Evolutionary conservation across 2,888 invertebrate species (phyloP).

Genomic region (Aethes cnicana): DNA sequence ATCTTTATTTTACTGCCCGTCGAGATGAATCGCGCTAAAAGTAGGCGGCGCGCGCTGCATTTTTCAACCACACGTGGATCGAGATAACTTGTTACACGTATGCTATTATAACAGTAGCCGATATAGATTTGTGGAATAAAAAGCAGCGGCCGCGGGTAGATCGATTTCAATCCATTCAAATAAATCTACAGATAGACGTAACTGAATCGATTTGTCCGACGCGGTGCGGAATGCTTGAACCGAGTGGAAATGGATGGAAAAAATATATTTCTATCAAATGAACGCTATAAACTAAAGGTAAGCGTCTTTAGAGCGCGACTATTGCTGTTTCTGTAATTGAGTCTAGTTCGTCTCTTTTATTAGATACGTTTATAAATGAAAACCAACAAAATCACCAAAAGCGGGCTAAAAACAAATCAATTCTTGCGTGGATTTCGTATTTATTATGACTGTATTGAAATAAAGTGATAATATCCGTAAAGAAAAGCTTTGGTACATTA

Average conservation of each 20-base stretch:
- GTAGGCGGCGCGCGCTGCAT: conserved; percentile 41
- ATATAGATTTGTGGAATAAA: conserved; percentile 4
- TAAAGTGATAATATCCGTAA: conserved; percentile 65
- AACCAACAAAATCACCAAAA: neutral
- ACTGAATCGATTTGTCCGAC: conserved; percentile 44
- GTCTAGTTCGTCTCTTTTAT: too few species aligned
- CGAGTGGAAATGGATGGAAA: conserved; percentile 39
- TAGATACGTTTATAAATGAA: too few species aligned
- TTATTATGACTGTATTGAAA: conserved; percentile 46
- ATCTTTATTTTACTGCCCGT: conserved; percentile 68
- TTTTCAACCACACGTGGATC: too few species aligned
- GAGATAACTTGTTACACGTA: neutral
- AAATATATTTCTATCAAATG: conserved; percentile 9
- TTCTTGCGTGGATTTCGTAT: neutral
- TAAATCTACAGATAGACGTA: conserved; percentile 32
- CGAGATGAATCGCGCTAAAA: conserved; percentile 51
- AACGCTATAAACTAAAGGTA: neutral
- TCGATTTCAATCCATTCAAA: conserved; percentile 30
- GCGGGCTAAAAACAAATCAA: too few species aligned
- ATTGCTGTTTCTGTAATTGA: too few species aligned
- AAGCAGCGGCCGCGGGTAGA: conserved; percentile 9
- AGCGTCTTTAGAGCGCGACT: neutral
- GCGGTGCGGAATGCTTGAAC: conserved; percentile 50
- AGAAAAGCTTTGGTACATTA: conserved; percentile 56
- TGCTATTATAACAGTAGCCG: neutral